phyloP scores from a whole-genome alignment of 2,797 vertebrate species.

The Gastrophryne carolinensis region DNA sequence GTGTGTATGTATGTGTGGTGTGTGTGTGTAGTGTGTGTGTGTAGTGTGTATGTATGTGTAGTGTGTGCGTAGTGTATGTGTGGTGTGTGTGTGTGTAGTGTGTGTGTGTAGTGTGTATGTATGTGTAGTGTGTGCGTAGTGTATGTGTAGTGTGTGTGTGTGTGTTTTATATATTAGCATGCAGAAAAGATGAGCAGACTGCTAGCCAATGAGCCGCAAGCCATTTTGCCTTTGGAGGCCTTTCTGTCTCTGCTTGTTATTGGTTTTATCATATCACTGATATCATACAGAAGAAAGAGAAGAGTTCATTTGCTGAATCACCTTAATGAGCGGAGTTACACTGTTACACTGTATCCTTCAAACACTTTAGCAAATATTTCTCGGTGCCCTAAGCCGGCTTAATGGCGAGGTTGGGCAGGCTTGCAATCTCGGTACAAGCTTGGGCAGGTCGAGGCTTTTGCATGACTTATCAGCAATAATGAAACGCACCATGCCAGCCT shows the following conservation, averaged over 20 bases:
- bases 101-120: too few relatives aligned
- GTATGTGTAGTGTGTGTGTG: too few relatives aligned
- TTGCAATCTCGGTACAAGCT: conserved; percentile 40
- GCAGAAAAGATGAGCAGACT: too few relatives aligned
- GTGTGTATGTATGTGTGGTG: too few relatives aligned
- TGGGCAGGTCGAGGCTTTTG: conserved; percentile 46
- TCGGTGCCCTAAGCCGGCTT: conserved; percentile 37
- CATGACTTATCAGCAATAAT: conserved; percentile 42
- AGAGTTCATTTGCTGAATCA: background rate
- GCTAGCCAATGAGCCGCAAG: background rate
- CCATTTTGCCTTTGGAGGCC: background rate
- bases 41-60: too few relatives aligned
- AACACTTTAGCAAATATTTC: conserved; percentile 38
- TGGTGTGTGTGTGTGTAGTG: too few relatives aligned
- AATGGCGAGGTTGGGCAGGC: conserved; percentile 41
- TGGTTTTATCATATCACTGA: background rate
- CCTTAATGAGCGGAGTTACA: conserved; percentile 18
- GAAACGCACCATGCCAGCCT: conserved; percentile 38
- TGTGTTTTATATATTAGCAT: too few relatives aligned
- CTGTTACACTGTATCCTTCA: conserved; percentile 10
- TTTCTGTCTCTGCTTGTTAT: background rate
- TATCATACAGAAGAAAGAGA: background rate
- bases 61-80: too few relatives aligned
- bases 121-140: too few relatives aligned
- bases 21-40: too few relatives aligned